Conservation (phyloP, 2,888 invertebrate genomes). For the Himalopsyche anomala region DNA sequence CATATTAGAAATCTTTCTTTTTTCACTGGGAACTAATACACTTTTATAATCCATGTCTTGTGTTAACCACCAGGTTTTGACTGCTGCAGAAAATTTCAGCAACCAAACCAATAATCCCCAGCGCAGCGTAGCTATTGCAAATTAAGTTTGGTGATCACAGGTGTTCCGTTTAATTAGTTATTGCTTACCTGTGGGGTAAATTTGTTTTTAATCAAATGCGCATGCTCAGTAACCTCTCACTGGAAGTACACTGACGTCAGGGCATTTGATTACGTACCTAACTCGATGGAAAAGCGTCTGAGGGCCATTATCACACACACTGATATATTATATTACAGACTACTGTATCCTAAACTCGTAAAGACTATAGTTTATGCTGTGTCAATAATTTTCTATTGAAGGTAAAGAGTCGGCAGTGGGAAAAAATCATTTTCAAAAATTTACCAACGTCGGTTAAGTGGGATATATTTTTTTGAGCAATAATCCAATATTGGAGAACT, state of each 20-base stretch:
- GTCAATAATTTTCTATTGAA: too few species aligned
- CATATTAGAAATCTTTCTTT: too few species aligned
- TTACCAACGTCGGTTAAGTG: too few species aligned
- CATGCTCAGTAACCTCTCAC: not conserved
- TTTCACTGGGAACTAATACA: too few species aligned
- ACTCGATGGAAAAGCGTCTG: not conserved
- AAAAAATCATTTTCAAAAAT: not conserved
- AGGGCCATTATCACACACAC: not conserved
- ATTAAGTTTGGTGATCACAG: not conserved
- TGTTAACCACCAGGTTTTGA: too few species aligned
- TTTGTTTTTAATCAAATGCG: conserved; percentile 6
- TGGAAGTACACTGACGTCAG: not conserved
- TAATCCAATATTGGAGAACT: too few species aligned
- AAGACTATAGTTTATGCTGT: not conserved
- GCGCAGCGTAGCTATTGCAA: too few species aligned
- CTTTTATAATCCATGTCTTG: too few species aligned
- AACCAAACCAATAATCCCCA: too few species aligned
- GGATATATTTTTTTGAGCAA: too few species aligned
- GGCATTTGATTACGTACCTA: not conserved
- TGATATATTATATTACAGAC: not conserved
- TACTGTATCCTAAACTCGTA: not conserved
- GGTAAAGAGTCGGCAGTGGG: not conserved
- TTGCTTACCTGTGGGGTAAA: not conserved
- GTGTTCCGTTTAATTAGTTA: not conserved
- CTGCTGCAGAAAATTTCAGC: too few species aligned